These are phyloP conservation scores for Tenthredo amoena DNA, from an alignment of 2,888 invertebrate species.

Conservation along the genomic window DNA sequence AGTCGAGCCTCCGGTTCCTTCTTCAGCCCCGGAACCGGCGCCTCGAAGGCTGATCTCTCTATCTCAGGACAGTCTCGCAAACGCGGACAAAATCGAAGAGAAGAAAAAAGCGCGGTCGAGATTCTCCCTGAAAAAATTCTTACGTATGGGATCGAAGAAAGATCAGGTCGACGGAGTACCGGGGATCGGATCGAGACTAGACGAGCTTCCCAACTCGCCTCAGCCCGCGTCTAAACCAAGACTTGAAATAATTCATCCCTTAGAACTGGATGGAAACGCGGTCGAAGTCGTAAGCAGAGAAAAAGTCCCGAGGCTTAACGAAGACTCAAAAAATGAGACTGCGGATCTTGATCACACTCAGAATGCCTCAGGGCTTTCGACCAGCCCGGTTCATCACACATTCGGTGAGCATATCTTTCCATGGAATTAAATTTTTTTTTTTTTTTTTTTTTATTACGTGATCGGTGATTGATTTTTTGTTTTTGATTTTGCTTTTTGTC, in stretches of 20 bases:
- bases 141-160: conserved; percentile 88
- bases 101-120: conserved; percentile 86
- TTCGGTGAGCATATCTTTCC: conserved; percentile 62
- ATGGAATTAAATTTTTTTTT: not conserved
- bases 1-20: conserved; percentile 54
- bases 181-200: conserved; percentile 79
- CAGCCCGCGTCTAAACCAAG: conserved; percentile 83
- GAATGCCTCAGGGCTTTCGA: conserved; percentile 58
- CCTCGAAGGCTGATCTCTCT: conserved; percentile 86
- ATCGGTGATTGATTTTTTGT: not conserved
- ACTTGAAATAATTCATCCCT: conserved; percentile 92
- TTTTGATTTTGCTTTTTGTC: conserved; percentile 48
- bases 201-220: conserved; percentile 81
- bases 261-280: conserved; percentile 90
- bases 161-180: conserved; percentile 83
- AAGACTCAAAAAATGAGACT: conserved; percentile 72
- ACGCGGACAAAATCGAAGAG: conserved; percentile 74
- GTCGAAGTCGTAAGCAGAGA: conserved; percentile 87
- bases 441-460: not conserved
- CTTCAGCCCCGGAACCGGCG: conserved; percentile 82
- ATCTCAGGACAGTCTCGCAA: conserved; percentile 86
- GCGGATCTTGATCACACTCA: conserved; percentile 64
- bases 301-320: conserved; percentile 73
- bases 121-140: conserved; percentile 91
- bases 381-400: conserved; percentile 61